These are phyloP conservation scores for Urechis unicinctus DNA, from an alignment of 2,888 invertebrate genomes.

Conservation along the genomic window DNA sequence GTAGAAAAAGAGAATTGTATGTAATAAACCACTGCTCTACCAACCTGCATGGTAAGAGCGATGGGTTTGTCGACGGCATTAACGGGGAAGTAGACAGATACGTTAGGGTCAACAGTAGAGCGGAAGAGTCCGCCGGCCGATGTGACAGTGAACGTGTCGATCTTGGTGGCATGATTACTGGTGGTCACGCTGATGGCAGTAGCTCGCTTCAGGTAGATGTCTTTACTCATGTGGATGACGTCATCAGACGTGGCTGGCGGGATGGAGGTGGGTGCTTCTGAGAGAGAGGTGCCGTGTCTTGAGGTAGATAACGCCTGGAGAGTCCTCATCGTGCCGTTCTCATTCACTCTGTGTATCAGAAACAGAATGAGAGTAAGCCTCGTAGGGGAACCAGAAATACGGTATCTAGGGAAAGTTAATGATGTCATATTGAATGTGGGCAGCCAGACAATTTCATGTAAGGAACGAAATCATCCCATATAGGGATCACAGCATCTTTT, in stretches of 20 bases:
- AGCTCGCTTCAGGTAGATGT: conserved; percentile 6
- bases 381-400: too few species aligned
- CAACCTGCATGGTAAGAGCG: conserved; percentile 38
- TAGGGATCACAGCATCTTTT: too few species aligned
- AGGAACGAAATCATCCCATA: too few species aligned
- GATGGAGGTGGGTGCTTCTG: background rate
- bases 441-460: too few species aligned
- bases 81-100: conserved; percentile 35
- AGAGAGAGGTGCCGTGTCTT: background rate
- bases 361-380: background rate
- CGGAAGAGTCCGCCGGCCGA: conserved; percentile 37
- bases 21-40: too few species aligned
- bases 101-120: conserved; percentile 31
- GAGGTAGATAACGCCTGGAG: conserved; percentile 7
- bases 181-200: background rate
- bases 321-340: conserved; percentile 15
- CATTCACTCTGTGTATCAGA: conserved; percentile 9
- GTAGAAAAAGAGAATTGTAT: too few species aligned
- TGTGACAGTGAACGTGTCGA: conserved; percentile 30
- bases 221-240: conserved; percentile 5
- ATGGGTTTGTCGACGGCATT: conserved; percentile 28
- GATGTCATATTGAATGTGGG: too few species aligned
- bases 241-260: background rate
- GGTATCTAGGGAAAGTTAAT: too few species aligned
- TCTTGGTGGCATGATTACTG: too few species aligned